Conservation (phyloP, 2,888 invertebrate genomes). For the Uropetala carovei region DNA sequence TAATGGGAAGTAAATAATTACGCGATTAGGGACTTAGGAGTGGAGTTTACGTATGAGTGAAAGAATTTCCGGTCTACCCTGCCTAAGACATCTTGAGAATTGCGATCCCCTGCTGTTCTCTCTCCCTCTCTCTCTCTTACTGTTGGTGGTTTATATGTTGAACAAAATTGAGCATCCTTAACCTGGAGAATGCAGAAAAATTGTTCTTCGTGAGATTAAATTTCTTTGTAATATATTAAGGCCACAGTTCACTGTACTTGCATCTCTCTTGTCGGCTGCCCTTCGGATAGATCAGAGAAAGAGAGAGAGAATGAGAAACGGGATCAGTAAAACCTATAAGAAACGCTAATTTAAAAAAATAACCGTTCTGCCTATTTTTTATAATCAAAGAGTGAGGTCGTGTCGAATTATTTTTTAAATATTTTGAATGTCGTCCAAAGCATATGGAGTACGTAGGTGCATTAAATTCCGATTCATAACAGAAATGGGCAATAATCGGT, state of each 20-base stretch:
- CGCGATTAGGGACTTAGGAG: background rate
- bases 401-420: too few relatives aligned
- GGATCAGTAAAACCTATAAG: too few relatives aligned
- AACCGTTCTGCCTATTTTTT: too few relatives aligned
- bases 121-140: background rate
- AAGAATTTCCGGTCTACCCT: too few relatives aligned
- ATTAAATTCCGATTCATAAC: too few relatives aligned
- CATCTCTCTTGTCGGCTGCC: background rate
- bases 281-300: background rate
- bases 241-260: conserved; percentile 36
- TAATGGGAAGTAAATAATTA: background rate
- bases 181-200: background rate
- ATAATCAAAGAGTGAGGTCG: too few relatives aligned
- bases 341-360: too few relatives aligned
- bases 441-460: too few relatives aligned
- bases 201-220: background rate
- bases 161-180: background rate
- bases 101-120: background rate
- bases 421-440: too few relatives aligned
- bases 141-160: background rate
- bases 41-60: too few relatives aligned
- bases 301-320: background rate
- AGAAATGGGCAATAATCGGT: too few relatives aligned
- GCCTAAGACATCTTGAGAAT: background rate
- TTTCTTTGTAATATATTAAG: conserved; percentile 37